Base-by-base conservation (phyloP, 1,140 invertebrate genomes). In the Drosophila murphyi region DNA sequence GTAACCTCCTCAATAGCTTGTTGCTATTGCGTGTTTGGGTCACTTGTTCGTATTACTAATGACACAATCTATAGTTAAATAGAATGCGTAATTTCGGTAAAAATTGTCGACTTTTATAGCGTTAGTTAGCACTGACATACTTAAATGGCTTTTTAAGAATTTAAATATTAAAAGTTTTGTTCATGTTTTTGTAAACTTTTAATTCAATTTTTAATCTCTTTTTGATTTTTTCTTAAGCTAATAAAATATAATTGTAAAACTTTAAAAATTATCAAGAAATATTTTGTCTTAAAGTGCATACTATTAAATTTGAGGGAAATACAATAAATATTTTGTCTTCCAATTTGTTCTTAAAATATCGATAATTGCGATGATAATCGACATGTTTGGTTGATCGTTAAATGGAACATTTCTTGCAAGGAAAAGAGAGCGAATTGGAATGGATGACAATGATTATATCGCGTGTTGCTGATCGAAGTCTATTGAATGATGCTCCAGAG, bases 41-140 rank as follows among this genome's bases (percentile, higher is more conserved):
- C 61, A 70, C 29, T 72, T 57, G 43, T 29, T 50, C 37, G 65
- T 52, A 54, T 41, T 64, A 76, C 78, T 60, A 79, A 76, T 79
- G 67, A 76, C 65, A 50, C 61, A 63, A 71, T 63, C 85, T 80
- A 71, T 54, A 59, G 52, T 64, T 72, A 72, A 87, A 80, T 78
- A 41, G 51, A 75, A 71, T 59, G 37, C 37, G 20, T 43, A 34
- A 41, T 59, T n/a, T 29, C 29, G 1, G 12, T 32, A 57, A 20
- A 50, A 47, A 43, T 7, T 2, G 47, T 60, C 10, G 31, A 52
- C 7, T 56, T 43, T 69, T 61, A 61, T 47, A 37, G 41, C 39
- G 1, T 20, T 20, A 20, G 20, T 20, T 20, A 20, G 20, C 20
- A 20, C 20, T 20, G 20, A 20, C 20, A 20, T 20, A 1, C 20